Conservation (phyloP, 2,797 vertebrate genomes). For the Holocentrus rufus region DNA sequence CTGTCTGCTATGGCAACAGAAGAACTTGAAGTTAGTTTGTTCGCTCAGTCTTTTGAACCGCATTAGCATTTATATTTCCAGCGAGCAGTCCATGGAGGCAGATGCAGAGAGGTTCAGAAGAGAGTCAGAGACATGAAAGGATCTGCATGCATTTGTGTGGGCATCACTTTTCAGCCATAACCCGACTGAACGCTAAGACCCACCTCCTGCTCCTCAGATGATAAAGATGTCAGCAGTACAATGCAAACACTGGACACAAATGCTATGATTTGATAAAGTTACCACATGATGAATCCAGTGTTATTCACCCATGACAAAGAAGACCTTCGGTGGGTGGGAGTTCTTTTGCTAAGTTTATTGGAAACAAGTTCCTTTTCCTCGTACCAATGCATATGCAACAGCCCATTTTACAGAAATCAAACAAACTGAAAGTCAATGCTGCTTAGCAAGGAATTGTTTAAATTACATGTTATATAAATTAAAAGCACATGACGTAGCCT, state of each 20-base stretch:
- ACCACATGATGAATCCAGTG: no score
- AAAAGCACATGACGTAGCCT: slow-evolving; percentile 1
- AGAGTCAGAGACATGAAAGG: slow-evolving; percentile 32
- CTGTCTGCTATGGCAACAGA: not conserved
- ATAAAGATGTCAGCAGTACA: slow-evolving; percentile 24
- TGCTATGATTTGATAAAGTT: not conserved
- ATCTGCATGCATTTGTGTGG: slow-evolving; percentile 13
- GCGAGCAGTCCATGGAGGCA: slow-evolving; percentile 3
- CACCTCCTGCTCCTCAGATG: slow-evolving; percentile 25
- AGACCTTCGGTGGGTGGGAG: not conserved
- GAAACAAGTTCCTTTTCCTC: not conserved
- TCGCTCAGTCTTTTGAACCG: slow-evolving; percentile 18
- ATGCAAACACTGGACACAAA: slow-evolving; percentile 4
- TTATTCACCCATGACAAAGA: no score
- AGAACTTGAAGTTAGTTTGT: not conserved
- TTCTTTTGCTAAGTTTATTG: slow-evolving; percentile 2
- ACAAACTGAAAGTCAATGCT: no score
- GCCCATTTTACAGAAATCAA: no score
- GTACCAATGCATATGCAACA: no score
- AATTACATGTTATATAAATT: no score
- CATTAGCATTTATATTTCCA: slow-evolving; percentile 34
- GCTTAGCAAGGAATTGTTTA: no score
- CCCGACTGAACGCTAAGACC: slow-evolving; percentile 5
- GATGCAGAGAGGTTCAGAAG: slow-evolving; percentile 14
- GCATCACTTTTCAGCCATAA: slow-evolving; percentile 35